These are phyloP conservation scores for Recurvirostra avosetta DNA, from an alignment of 2,113 vertebrate genomes.

Conservation along the genomic window DNA sequence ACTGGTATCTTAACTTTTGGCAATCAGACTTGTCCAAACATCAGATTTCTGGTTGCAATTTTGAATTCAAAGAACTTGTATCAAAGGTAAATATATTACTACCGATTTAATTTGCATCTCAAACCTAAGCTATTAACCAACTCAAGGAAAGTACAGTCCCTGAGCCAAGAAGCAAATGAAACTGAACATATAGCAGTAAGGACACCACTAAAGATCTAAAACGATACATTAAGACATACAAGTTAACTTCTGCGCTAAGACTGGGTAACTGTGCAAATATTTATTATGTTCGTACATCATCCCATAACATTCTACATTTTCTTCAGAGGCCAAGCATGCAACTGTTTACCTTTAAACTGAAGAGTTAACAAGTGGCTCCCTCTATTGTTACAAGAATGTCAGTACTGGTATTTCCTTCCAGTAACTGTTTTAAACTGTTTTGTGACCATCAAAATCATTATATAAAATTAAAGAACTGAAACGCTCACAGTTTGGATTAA, in stretches of 20 bases:
- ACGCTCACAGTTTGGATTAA: neutral
- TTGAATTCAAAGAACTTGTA: neutral
- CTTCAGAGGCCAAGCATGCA: neutral
- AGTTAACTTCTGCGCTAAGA: neutral
- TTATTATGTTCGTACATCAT: neutral
- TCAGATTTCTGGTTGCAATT: neutral
- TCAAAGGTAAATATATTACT: neutral
- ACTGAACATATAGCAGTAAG: no score
- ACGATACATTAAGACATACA: accelerated
- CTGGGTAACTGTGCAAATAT: neutral
- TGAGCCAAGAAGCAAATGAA: neutral
- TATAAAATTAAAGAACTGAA: neutral
- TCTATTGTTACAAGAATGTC: neutral
- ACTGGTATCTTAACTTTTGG: neutral
- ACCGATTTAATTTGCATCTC: neutral
- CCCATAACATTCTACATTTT: neutral
- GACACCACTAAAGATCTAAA: neutral
- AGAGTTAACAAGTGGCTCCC: neutral
- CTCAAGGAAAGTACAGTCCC: neutral
- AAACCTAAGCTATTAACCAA: neutral
- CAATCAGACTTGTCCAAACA: neutral
- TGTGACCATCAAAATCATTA: neutral
- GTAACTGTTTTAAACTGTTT: neutral
- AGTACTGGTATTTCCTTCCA: neutral
- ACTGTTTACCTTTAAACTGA: neutral